Conservation (phyloP, 2,113 vertebrate genomes). For the Eolophus roseicapilla region DNA sequence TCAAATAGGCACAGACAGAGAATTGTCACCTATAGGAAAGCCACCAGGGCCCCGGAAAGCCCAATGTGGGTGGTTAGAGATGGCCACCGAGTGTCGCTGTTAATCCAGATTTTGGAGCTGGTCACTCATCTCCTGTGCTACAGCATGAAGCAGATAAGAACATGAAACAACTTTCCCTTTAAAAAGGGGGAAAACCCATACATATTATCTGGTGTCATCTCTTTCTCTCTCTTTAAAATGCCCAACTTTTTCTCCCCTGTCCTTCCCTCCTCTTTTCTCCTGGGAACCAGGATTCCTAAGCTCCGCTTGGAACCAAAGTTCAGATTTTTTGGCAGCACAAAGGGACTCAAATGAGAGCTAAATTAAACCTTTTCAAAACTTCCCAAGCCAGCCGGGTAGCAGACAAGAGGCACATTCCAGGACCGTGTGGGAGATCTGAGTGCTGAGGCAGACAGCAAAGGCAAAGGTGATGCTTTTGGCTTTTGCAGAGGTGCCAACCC, state of each 20-base stretch:
- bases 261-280: conserved; percentile 13
- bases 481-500: conserved; percentile 20
- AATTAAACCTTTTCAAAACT: conserved; percentile 55
- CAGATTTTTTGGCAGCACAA: conserved; percentile 44
- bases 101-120: background rate
- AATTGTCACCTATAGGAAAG: fast-evolving
- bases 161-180: background rate
- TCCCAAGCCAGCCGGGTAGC: conserved; percentile 31
- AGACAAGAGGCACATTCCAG: conserved; percentile 65
- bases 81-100: conserved; percentile 65
- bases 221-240: background rate
- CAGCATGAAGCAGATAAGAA: background rate
- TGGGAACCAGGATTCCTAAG: conserved; percentile 47
- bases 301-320: conserved; percentile 43
- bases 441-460: conserved; percentile 25
- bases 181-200: background rate
- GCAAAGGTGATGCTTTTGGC: conserved; percentile 51
- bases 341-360: conserved; percentile 46
- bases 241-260: background rate
- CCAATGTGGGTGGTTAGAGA: background rate
- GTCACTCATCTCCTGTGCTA: background rate
- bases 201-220: background rate
- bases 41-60: background rate
- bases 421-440: conserved; percentile 39
- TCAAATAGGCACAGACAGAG: fast-evolving